phyloP scores from a whole-genome alignment of 2,797 vertebrate species.

The Ceyx erithaca region DNA sequence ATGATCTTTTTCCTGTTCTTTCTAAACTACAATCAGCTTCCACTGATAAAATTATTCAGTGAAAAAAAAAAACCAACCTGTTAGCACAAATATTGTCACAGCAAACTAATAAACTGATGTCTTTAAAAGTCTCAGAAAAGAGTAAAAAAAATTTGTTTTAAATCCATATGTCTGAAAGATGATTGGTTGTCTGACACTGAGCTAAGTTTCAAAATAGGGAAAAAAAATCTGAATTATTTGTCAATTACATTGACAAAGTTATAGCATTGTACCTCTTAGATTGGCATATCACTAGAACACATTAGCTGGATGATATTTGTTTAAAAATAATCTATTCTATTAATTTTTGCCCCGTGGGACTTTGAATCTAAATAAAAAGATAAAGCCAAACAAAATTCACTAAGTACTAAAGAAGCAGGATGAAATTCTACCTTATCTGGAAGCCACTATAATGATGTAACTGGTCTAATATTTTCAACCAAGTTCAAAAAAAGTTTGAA shows the following conservation, averaged over 20 bases:
- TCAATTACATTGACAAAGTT: conserved; percentile 4
- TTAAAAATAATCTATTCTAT: not conserved
- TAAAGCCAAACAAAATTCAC: not conserved
- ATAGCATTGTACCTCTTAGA: not conserved
- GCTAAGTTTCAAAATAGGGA: not conserved
- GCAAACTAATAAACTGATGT: not conserved
- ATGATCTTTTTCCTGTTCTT: not conserved
- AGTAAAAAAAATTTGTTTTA: not conserved
- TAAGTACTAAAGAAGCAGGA: not conserved
- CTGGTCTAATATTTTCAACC: conserved; percentile 69
- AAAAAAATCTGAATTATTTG: conserved; percentile 37
- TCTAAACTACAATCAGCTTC: not conserved
- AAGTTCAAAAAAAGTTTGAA: conserved; percentile 76
- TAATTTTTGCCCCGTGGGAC: not conserved
- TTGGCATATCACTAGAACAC: not conserved
- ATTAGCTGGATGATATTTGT: not conserved
- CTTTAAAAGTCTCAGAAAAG: not conserved
- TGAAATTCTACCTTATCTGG: not conserved
- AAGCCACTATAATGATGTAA: conserved; percentile 51
- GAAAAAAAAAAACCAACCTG: not conserved
- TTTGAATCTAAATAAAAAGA: not conserved
- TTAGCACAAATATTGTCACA: not conserved
- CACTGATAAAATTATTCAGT: not conserved
- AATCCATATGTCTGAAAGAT: not conserved
- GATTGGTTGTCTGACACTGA: not conserved